phyloP scores from a whole-genome alignment of 2,113 vertebrate species.

The Brachypteracias leptosomus region DNA sequence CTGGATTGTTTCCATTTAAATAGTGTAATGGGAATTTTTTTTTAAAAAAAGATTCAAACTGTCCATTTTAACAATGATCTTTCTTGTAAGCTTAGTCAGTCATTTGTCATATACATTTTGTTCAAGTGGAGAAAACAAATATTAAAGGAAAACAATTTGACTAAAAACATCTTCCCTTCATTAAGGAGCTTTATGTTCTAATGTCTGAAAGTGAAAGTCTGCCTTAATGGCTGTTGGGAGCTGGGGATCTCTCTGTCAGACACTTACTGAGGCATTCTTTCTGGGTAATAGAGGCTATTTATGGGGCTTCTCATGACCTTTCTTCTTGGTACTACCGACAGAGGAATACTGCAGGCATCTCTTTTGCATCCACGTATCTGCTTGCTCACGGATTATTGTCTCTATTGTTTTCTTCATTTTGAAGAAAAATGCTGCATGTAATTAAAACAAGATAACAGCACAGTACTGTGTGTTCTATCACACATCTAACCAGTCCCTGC shows the following conservation, averaged over 20 bases:
- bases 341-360: conserved; percentile 53
- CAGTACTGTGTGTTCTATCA: conserved; percentile 27
- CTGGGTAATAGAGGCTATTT: conserved; percentile 66
- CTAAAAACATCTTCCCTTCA: conserved; percentile 58
- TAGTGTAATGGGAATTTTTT: conserved; percentile 54
- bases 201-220: conserved; percentile 45
- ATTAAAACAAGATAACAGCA: conserved; percentile 51
- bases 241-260: conserved; percentile 59
- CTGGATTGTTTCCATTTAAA: conserved; percentile 71
- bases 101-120: conserved; percentile 58
- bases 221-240: conserved; percentile 60
- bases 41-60: conserved; percentile 32
- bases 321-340: conserved; percentile 54
- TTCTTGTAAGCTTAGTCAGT: conserved; percentile 57
- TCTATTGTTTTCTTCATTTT: conserved; percentile 55
- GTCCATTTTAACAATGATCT: conserved; percentile 60
- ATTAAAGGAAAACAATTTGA: conserved; percentile 60
- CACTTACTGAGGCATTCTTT: conserved; percentile 57
- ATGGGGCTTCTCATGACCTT: conserved; percentile 70
- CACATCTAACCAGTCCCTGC: conserved; percentile 28
- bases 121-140: conserved; percentile 29
- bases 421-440: conserved; percentile 59
- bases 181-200: conserved; percentile 39
- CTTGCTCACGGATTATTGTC: conserved; percentile 62
- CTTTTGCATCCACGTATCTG: conserved; percentile 54